A percentile compares a stretch with the other conserved stretches of the same genome.
These are phyloP conservation scores for Anaspis maculata DNA, from an alignment of 2,888 invertebrate genomes.

Conservation along the genomic window DNA sequence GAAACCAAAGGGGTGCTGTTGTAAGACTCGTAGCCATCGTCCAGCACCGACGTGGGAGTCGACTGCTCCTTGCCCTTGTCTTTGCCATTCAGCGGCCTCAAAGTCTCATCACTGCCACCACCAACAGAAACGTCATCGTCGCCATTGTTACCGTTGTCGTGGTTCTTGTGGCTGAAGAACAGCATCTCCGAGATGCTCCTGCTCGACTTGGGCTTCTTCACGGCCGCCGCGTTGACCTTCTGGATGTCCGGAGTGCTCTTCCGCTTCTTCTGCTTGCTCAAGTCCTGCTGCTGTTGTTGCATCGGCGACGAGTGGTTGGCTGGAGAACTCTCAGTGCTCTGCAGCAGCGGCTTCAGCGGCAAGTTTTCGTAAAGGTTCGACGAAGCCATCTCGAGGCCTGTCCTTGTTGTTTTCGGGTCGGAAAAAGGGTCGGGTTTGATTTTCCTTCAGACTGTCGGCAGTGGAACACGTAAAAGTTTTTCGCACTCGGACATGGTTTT, in stretches of 20 bases:
- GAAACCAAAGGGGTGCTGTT: slow-evolving; percentile 58
- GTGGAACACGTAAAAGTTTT: too few relatives aligned
- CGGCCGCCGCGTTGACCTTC: slow-evolving; percentile 19
- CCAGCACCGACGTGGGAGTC: slow-evolving; percentile 43
- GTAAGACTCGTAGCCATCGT: slow-evolving; percentile 60
- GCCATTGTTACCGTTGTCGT: slow-evolving; percentile 13
- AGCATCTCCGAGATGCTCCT: slow-evolving; percentile 30
- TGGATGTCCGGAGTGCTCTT: slow-evolving; percentile 32
- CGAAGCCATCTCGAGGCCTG: slow-evolving; percentile 31
- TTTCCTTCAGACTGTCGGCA: slow-evolving; percentile 3
- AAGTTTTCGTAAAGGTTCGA: slow-evolving; percentile 35
- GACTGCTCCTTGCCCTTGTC: slow-evolving; percentile 28
- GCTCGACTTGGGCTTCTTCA: slow-evolving; percentile 27
- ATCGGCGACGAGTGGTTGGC: too few relatives aligned
- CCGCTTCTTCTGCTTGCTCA: slow-evolving; percentile 28
- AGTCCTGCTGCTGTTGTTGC: too few relatives aligned
- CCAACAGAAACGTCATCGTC: slow-evolving; percentile 2
- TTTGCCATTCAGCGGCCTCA: slow-evolving; percentile 17
- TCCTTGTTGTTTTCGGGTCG: slow-evolving; percentile 2
- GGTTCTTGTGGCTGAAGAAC: slow-evolving; percentile 16
- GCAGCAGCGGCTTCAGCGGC: slow-evolving; percentile 31
- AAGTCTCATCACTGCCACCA: slow-evolving; percentile 26
- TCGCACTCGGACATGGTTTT: neutral
- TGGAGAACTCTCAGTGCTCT: too few relatives aligned
- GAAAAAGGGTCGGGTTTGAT: slow-evolving; percentile 5